A percentile compares a stretch with the other conserved stretches of the same genome.
Evolutionary conservation across 2,888 invertebrate species (phyloP).

Genomic region (Geophilus truncorum): DNA sequence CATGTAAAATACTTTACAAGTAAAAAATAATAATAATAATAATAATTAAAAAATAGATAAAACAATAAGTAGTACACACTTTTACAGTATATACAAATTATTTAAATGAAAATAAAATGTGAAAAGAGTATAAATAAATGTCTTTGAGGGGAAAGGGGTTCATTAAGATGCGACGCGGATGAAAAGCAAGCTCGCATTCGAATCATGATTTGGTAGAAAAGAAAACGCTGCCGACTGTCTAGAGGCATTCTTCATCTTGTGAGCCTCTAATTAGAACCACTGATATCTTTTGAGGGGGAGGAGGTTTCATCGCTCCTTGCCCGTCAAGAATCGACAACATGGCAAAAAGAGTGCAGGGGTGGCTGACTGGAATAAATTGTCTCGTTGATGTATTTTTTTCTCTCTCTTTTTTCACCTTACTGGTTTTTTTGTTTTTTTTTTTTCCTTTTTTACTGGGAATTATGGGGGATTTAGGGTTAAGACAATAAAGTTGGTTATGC

Average conservation of each 20-base stretch:
- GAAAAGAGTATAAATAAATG: slow-evolving; percentile 17
- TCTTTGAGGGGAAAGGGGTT: slow-evolving; percentile 17
- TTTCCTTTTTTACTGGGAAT: not conserved
- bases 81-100: not conserved
- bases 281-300: slow-evolving; percentile 5
- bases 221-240: slow-evolving; percentile 16
- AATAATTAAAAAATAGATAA: not conserved
- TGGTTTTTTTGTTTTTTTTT: not conserved
- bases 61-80: not conserved
- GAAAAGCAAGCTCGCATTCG: not conserved
- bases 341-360: not conserved
- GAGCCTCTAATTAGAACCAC: slow-evolving; percentile 18
- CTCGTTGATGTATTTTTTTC: not conserved
- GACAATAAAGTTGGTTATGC: not conserved
- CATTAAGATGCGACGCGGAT: slow-evolving; percentile 22
- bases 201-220: slow-evolving; percentile 27
- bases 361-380: slow-evolving; percentile 19
- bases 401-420: not conserved
- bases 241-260: slow-evolving; percentile 25
- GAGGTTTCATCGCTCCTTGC: not conserved
- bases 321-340: slow-evolving; percentile 17
- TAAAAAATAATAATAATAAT: not conserved
- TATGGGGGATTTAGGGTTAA: not conserved
- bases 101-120: not conserved
- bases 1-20: not conserved